Evolutionary conservation across 2,113 vertebrate genomes (phyloP).

Genomic region (Megaleporinus macrocephalus): DNA sequence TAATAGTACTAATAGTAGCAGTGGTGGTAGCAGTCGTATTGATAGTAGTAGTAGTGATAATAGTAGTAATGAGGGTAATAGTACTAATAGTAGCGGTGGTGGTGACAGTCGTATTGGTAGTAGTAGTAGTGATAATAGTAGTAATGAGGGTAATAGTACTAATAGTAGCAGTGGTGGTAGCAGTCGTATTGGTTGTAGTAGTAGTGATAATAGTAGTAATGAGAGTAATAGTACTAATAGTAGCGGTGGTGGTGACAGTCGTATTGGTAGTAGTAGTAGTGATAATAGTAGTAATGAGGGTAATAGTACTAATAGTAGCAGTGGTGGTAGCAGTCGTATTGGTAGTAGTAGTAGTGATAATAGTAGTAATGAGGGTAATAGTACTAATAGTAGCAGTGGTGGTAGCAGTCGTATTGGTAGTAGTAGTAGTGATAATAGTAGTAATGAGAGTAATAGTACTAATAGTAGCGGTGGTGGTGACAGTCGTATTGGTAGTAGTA

Average conservation of each 20-base stretch:
- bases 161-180: background rate
- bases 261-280: background rate
- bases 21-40: no score
- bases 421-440: background rate
- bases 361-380: background rate
- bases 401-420: background rate
- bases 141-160: background rate
- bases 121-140: background rate
- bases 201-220: background rate
- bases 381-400: background rate
- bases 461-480: background rate
- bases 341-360: background rate
- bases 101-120: background rate
- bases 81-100: background rate
- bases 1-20: no score
- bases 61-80: background rate
- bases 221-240: background rate
- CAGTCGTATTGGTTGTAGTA: background rate
- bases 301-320: no score
- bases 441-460: background rate
- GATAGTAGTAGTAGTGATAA: no score
- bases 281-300: background rate
- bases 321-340: no score
- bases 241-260: background rate
- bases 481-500: background rate